Evolutionary conservation across 2,888 invertebrate species (phyloP).

Genomic region (Tigriopus californicus): DNA sequence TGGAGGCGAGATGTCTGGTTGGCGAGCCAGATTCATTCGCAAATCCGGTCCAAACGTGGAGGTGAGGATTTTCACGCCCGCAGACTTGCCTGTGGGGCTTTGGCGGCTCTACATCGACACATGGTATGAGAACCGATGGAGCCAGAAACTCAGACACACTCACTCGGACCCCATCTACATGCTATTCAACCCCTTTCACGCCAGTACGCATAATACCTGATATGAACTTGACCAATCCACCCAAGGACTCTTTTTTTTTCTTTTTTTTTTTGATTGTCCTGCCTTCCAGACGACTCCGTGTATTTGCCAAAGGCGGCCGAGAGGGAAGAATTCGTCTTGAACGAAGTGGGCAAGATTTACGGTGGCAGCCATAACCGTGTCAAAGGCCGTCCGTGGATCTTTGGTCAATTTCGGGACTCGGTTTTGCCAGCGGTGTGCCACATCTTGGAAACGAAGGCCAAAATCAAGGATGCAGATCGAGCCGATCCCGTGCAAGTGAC

Average conservation of each 20-base stretch:
- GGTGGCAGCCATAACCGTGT: constrained; percentile 67
- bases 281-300: constrained; percentile 37
- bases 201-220: constrained; percentile 37
- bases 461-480: constrained; percentile 39
- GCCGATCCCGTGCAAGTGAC: constrained; percentile 56
- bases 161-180: constrained; percentile 46
- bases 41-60: not conserved
- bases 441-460: constrained; percentile 51
- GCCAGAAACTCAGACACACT: constrained; percentile 40
- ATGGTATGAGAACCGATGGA: constrained; percentile 38
- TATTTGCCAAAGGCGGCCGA: constrained; percentile 44
- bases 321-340: constrained; percentile 62
- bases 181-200: constrained; percentile 78
- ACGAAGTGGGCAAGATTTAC: constrained; percentile 75
- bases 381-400: constrained; percentile 73
- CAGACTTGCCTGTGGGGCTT: constrained; percentile 52
- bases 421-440: constrained; percentile 59
- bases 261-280: no score
- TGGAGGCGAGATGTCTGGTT: not conserved
- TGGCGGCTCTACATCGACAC: constrained; percentile 70
- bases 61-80: constrained; percentile 41
- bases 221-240: no score
- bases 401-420: constrained; percentile 68
- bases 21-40: not conserved
- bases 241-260: no score